phyloP scores from a whole-genome alignment of 2,113 vertebrate species.

The Ailuropoda melanoleuca region DNA sequence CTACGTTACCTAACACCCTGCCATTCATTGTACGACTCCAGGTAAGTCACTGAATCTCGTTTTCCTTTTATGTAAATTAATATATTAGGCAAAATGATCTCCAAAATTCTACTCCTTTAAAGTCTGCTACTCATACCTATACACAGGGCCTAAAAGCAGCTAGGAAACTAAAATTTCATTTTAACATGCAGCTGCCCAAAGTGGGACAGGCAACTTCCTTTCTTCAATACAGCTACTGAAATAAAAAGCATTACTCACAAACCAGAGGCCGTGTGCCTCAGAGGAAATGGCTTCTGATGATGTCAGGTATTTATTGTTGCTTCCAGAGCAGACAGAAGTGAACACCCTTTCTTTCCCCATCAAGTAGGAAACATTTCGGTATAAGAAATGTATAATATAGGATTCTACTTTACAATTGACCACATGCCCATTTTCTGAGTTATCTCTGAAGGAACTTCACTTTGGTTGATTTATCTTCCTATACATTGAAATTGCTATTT shows the following conservation, averaged over 20 bases:
- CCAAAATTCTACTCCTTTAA: not conserved
- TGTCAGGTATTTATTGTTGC: slow-evolving; percentile 22
- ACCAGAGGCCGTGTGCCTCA: not conserved
- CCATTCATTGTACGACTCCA: not conserved
- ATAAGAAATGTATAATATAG: slow-evolving; percentile 26
- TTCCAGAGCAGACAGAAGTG: slow-evolving; percentile 21
- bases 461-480: slow-evolving; percentile 17
- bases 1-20: not conserved
- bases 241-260: slow-evolving; percentile 60
- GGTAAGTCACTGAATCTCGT: not conserved
- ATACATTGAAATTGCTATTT: slow-evolving; percentile 53
- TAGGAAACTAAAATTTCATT: slow-evolving; percentile 35
- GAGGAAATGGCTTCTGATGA: slow-evolving; percentile 61
- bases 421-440: slow-evolving; percentile 50
- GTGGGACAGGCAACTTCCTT: not conserved
- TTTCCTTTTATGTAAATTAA: slow-evolving; percentile 24
- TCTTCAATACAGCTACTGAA: slow-evolving; percentile 35
- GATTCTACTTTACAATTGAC: not conserved
- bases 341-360: not conserved
- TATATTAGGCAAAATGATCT: not conserved
- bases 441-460: slow-evolving; percentile 6
- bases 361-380: not conserved
- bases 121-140: not conserved
- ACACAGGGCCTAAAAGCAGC: not conserved
- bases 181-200: slow-evolving; percentile 27